Base-by-base conservation (phyloP, 2,888 invertebrate species). In the Hyposoter didymator region DNA sequence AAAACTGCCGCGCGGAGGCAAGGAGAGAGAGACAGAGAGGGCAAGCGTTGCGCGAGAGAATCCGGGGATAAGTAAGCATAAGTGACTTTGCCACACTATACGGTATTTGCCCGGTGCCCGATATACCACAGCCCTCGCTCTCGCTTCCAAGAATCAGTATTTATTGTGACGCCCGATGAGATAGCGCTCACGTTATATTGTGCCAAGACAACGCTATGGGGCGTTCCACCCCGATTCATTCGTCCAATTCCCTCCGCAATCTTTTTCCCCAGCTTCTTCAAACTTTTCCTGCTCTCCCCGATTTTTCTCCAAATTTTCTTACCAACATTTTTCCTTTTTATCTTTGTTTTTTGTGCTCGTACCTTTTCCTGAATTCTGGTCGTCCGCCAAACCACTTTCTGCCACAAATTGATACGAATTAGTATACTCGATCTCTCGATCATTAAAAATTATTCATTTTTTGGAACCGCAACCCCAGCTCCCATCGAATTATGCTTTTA, bases 111-210 rank as follows among this genome's bases (percentile, higher is more conserved):
- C 47, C 45, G 69, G 70, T 75, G 76, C 62, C 67, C 73, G 75
- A 81, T 79, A 84, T 76, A 82, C 69, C 75, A 22, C 52, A 72
- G 78, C 78, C 75, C 76, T 82, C 70, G 69, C 82, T 82, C 72
- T 78, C 75, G 84, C 92, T 93, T 94, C 93, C 93, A 92, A 90
- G 93, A 93, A 93, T 93, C 92, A 91, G 93, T 93, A 94, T 94
- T 94, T 93, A 94, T 94, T 93, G 93, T 93, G 93, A 93, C 93
- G 91, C 73, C 43, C 91, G 91, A 93, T 92, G 91, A 91, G 93
- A 93, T 93, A 93, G 91, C 91, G 90, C 89, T 90, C 91, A 90
- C 90, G 90, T 91, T 84, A 83, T 86, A 28, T 72, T 45, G 49
- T 39, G 55, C 12, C 45, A 59, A 19, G 35, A 66, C 55, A 59